Conservation (phyloP, 1,140 invertebrate genomes). For the Batillaria attramentaria region DNA sequence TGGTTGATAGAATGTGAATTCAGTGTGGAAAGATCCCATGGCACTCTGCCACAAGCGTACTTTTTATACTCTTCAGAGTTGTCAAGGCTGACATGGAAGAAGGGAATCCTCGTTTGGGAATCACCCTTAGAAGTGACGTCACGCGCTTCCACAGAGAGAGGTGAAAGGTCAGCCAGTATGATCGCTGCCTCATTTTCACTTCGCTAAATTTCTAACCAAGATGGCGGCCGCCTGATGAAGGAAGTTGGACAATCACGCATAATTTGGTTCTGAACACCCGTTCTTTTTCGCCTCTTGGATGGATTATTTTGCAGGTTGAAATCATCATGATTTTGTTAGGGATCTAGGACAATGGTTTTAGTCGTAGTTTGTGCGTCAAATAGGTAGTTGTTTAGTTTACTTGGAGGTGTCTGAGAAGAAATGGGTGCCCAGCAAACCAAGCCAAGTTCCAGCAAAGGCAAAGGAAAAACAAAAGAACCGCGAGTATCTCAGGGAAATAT, state of each 20-base stretch:
- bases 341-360: constrained; percentile 38
- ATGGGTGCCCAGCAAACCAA: constrained; percentile 56
- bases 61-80: neutral
- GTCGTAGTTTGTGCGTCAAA: constrained; percentile 20
- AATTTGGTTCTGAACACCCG: constrained; percentile 25
- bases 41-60: neutral
- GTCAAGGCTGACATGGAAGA: constrained; percentile 13
- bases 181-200: constrained; percentile 31
- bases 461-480: constrained; percentile 54
- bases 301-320: constrained; percentile 14
- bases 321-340: constrained; percentile 28
- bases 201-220: constrained; percentile 41
- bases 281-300: constrained; percentile 3
- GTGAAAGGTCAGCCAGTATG: constrained; percentile 32
- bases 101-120: constrained; percentile 1
- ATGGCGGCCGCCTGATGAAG: constrained; percentile 56
- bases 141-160: constrained; percentile 22
- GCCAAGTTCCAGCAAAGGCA: constrained; percentile 43
- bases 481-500: constrained; percentile 31
- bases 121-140: constrained; percentile 14
- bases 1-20: too few species aligned
- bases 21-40: too few species aligned
- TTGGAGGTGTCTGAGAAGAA: constrained; percentile 25
- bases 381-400: constrained; percentile 30
- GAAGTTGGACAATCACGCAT: constrained; percentile 42